A percentile compares a stretch with the other conserved stretches of the same genome.
Conservation (phyloP, 2,113 vertebrate genomes). For the Mus musculus region DNA sequence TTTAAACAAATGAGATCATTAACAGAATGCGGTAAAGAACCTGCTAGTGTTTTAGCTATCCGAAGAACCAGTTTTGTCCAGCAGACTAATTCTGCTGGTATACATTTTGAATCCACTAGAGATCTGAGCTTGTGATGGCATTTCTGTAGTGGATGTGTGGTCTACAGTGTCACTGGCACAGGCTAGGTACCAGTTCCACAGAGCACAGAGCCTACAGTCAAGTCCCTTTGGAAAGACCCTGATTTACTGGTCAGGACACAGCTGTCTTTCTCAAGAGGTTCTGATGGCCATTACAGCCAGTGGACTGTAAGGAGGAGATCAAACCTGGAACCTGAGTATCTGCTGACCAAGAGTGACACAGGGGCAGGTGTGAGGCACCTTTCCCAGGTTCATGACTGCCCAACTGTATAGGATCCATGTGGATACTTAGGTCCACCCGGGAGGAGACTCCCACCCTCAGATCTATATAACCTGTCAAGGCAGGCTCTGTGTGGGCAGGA, state of each 20-base stretch:
- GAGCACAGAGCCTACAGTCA: background rate
- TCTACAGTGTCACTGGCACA: background rate
- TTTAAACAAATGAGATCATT: background rate
- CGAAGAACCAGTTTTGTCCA: background rate
- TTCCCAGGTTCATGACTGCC: fast-evolving
- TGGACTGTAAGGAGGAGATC: fast-evolving
- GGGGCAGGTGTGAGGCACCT: background rate
- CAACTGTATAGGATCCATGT: background rate
- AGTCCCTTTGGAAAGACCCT: background rate
- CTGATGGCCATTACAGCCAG: background rate
- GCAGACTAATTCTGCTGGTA: background rate
- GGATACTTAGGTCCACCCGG: background rate
- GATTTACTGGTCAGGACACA: background rate
- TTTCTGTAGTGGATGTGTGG: background rate
- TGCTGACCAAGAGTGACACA: fast-evolving
- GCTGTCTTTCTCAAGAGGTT: background rate
- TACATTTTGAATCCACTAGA: background rate
- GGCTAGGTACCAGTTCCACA: background rate
- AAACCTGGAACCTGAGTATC: background rate
- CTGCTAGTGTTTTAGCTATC: background rate
- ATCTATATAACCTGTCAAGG: background rate
- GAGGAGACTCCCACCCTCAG: fast-evolving
- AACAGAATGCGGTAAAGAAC: background rate
- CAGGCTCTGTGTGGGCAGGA: fast-evolving
- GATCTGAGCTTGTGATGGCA: background rate